Evolutionary conservation across 1,140 invertebrate species (phyloP), one percentile per base, ranked within the genome.

Genomic region (Drosophila burlai): DNA sequence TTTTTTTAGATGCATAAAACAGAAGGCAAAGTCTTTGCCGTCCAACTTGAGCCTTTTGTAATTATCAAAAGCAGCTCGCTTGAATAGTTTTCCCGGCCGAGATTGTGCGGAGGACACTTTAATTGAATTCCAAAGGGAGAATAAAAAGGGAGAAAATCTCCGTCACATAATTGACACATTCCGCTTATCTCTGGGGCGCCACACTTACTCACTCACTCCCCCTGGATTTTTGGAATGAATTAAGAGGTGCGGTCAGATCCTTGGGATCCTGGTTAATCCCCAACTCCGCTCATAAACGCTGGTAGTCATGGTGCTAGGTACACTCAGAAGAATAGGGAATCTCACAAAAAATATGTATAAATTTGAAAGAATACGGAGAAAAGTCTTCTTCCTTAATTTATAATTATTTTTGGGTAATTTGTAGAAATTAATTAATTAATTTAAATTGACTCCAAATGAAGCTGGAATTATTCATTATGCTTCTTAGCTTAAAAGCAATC

Each of bases 151-250:
- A 36, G 40, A 45, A 60, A 62, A 67, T 52, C 66, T 67, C 60
- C 43, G 21, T 42, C 47, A 10, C 46, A 43, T 68, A 69, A 69
- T 54, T 45, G 64, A 54, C 67, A 54, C 66, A 69, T 69, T 68
- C 38, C 47, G 38, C 64, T 52, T 29, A 50, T 21, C 40, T 58
- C 47, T 47, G 18, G 13, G 18, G 21, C 13, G 15, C 13, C n/a
- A 57, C 54, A n/a, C 31, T 54, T 8, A 54, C 18, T 36, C 52
- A 16, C 52, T n/a, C 34, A 4, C 18, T 18, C n/a, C 26, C 24
- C 24, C 26, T 31, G 26, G 26, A 1, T 26, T 47, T 46, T 66
- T 21, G 8, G 54, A 21, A 55, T 55, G 57, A 34, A 40, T 60
- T 47, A 52, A 68, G 38, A 68, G 47, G 18, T 66, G 47, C 15